Evolutionary conservation across 2,113 vertebrate genomes (phyloP).

Genomic region (Melanostigma gelatinosum): DNA sequence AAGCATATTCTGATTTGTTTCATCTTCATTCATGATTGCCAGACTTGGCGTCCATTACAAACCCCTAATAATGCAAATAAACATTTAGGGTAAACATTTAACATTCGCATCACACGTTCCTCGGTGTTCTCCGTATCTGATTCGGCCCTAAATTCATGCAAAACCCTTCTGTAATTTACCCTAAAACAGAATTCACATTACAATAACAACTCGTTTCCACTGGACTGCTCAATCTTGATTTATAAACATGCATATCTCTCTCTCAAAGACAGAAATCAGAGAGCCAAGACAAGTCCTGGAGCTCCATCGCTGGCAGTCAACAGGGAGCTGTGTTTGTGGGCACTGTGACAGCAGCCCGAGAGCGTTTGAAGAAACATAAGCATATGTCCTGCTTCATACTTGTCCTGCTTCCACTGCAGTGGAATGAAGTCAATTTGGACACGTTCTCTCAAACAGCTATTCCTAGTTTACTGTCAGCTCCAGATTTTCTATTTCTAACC

Average conservation of each 20-base stretch:
- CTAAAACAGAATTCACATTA: conserved; percentile 65
- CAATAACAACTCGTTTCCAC: conserved; percentile 35
- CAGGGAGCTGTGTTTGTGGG: conserved; percentile 69
- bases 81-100: neutral
- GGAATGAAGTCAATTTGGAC: conserved; percentile 62
- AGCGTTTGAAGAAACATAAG: conserved; percentile 62
- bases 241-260: conserved; percentile 44
- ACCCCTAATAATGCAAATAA: neutral
- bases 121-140: neutral
- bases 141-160: conserved; percentile 28
- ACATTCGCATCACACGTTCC: neutral
- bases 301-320: conserved; percentile 58
- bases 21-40: neutral
- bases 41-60: neutral
- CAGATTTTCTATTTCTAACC: conserved; percentile 27
- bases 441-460: conserved; percentile 35
- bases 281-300: conserved; percentile 69
- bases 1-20: conserved; percentile 2
- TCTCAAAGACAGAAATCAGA: conserved; percentile 61
- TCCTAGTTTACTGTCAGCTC: conserved; percentile 55
- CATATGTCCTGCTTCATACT: conserved; percentile 70
- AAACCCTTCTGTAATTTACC: conserved; percentile 43
- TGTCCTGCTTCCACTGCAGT: conserved; percentile 61
- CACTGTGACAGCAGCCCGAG: conserved; percentile 61
- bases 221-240: conserved; percentile 30